A percentile compares a stretch with the other conserved stretches of the same genome.
phyloP scores from a whole-genome alignment of 2,797 vertebrate species.

The Notamacropus eugenii region DNA sequence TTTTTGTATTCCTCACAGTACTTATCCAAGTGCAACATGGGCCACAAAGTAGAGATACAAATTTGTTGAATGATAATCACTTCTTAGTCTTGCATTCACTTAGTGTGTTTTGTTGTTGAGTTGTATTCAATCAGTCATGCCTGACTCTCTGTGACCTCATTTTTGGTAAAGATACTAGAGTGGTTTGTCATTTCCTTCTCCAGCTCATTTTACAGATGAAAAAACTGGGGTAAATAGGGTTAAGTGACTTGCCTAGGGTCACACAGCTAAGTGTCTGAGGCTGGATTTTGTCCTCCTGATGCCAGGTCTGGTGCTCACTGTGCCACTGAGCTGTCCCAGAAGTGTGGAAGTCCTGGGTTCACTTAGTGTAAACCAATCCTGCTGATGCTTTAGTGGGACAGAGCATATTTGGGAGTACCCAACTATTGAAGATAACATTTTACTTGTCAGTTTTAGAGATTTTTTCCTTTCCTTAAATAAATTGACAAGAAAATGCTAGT shows the following conservation, averaged over 20 bases:
- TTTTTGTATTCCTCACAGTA: not conserved
- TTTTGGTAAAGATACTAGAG: not conserved
- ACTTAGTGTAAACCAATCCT: not conserved
- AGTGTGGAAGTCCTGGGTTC: not conserved
- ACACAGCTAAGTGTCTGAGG: not conserved
- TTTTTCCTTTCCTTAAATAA: not conserved
- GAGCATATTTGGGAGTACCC: not conserved
- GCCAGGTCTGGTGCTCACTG: not conserved
- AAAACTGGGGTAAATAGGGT: not conserved
- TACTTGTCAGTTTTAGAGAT: not conserved
- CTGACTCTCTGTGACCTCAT: not conserved
- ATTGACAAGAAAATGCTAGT: constrained; percentile 8
- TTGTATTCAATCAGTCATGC: not conserved
- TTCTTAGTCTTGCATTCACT: not conserved
- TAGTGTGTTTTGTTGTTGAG: not conserved
- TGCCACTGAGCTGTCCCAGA: not conserved
- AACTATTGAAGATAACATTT: not conserved
- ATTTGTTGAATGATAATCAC: not conserved
- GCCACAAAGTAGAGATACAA: not conserved
- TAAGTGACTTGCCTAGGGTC: not conserved
- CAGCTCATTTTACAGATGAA: not conserved
- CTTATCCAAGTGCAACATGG: not conserved
- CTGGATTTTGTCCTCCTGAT: not conserved
- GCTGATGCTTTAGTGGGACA: not conserved
- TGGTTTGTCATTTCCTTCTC: not conserved